Percentiles rank a stretch among this genome's conserved stretches.
phyloP scores from a whole-genome alignment of 2,113 vertebrate genomes.

The Shinisaurus crocodilurus region DNA sequence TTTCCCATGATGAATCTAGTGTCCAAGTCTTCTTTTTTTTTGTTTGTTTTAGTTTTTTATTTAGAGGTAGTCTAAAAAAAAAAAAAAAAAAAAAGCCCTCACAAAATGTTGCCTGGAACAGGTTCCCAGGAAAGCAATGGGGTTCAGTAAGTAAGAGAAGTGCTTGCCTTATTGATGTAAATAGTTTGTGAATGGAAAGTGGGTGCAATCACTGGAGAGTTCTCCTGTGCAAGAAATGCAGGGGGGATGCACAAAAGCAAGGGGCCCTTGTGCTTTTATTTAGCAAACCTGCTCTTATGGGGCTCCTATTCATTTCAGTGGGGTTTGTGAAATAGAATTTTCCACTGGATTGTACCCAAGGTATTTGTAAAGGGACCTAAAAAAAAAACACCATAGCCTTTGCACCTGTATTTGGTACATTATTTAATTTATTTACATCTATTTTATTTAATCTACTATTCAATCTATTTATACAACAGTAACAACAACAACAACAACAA shows the following conservation, averaged over 20 bases:
- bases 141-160: background rate
- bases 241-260: background rate
- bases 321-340: background rate
- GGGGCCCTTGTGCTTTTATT: background rate
- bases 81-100: no score
- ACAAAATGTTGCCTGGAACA: background rate
- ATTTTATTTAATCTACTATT: no score
- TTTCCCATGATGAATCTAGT: background rate
- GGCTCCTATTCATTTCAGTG: background rate
- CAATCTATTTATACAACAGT: no score
- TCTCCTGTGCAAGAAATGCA: background rate
- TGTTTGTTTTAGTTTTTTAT: background rate
- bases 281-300: background rate
- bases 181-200: background rate
- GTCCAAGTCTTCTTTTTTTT: background rate
- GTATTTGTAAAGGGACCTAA: background rate
- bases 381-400: background rate
- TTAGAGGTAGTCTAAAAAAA: background rate
- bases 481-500: no score
- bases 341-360: background rate
- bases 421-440: background rate
- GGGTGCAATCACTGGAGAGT: background rate
- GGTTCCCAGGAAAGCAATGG: background rate
- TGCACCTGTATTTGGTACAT: background rate
- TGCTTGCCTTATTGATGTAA: background rate